Percentiles rank a stretch among this genome's conserved stretches.
These are phyloP conservation scores for Corythaixoides concolor DNA, from an alignment of 2,113 vertebrate species.

Conservation along the genomic window DNA sequence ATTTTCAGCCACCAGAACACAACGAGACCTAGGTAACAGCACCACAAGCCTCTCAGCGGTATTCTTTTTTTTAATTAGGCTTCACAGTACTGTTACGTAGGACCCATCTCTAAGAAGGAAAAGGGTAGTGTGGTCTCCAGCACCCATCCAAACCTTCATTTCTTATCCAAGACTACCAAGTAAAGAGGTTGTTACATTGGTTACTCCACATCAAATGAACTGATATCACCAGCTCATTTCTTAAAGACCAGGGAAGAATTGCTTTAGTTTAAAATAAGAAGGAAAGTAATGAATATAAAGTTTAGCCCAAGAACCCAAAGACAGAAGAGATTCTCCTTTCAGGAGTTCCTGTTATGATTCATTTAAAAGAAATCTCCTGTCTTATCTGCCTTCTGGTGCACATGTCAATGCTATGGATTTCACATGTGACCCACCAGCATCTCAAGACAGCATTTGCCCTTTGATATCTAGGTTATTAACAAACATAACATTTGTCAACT, in stretches of 20 bases:
- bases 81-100: not conserved
- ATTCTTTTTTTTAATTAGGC: not conserved
- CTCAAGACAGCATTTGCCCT: conserved; percentile 4
- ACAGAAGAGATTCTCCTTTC: conserved; percentile 59
- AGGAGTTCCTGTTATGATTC: conserved; percentile 36
- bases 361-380: not conserved
- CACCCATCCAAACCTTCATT: not conserved
- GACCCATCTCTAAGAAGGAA: not conserved
- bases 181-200: not conserved
- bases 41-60: not conserved
- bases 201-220: not conserved
- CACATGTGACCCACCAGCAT: conserved; percentile 34
- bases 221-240: not conserved
- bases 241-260: not conserved
- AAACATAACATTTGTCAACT: not conserved
- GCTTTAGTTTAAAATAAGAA: conserved; percentile 44
- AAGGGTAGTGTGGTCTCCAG: not conserved
- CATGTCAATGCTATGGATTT: conserved; percentile 2
- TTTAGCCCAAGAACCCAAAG: conserved; percentile 53
- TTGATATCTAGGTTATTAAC: not conserved
- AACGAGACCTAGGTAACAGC: conserved; percentile 4
- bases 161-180: not conserved
- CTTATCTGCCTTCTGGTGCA: conserved; percentile 22
- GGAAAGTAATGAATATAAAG: conserved; percentile 40
- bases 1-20: not conserved